Percentiles rank a stretch among this genome's conserved stretches.
phyloP scores from a whole-genome alignment of 2,797 vertebrate genomes.

The Phrynocephalus guinanensis region DNA sequence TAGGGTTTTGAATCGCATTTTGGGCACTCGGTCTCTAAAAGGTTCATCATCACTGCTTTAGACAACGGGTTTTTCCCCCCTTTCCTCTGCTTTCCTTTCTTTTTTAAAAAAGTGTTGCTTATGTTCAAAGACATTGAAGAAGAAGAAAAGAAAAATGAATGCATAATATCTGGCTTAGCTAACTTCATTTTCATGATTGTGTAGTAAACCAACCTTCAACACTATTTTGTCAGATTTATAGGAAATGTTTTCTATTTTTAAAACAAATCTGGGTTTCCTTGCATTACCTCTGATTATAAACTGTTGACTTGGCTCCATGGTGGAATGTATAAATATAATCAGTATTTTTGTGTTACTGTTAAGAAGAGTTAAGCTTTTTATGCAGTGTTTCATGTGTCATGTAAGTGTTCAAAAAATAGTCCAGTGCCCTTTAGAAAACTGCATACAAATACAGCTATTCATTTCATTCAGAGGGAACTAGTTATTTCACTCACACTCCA shows the following conservation, averaged over 20 bases:
- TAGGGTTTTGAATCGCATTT: no score
- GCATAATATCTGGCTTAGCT: conserved; percentile 16
- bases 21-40: no score
- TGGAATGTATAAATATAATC: conserved; percentile 28
- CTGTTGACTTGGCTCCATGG: conserved; percentile 50
- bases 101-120: conserved; percentile 3
- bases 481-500: not conserved
- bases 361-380: conserved; percentile 24
- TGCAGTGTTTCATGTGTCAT: not conserved
- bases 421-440: not conserved
- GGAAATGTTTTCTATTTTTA: conserved; percentile 52
- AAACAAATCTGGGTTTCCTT: conserved; percentile 61
- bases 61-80: no score
- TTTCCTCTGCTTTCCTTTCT: not conserved
- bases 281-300: conserved; percentile 62
- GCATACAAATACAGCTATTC: not conserved
- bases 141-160: not conserved
- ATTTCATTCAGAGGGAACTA: no score
- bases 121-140: not conserved
- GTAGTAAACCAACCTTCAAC: conserved; percentile 39
- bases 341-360: conserved; percentile 11
- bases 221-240: conserved; percentile 56
- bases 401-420: not conserved
- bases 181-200: conserved; percentile 28
- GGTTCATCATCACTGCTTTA: no score